Conservation (phyloP, 2,888 invertebrate genomes). For the Furcula furcula region DNA sequence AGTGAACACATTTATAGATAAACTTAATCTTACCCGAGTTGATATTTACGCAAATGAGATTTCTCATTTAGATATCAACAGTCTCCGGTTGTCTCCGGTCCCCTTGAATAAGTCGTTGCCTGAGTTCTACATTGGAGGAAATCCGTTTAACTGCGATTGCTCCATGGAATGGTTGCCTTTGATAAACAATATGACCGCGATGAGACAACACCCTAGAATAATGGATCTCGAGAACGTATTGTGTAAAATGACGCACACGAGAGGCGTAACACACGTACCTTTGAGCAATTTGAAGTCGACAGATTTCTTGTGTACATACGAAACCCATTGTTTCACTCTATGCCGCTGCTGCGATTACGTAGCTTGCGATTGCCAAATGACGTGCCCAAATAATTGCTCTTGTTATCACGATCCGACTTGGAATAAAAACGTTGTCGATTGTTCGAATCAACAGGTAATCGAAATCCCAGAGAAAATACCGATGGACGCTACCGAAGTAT, state of each 20-base stretch:
- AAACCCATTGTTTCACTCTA: constrained; percentile 94
- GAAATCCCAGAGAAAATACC: constrained; percentile 93
- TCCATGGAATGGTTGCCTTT: constrained; percentile 97
- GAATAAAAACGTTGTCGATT: constrained; percentile 96
- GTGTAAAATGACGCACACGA: constrained; percentile 92
- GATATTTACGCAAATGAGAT: constrained; percentile 95
- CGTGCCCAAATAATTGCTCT: constrained; percentile 95
- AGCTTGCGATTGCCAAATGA: constrained; percentile 98
- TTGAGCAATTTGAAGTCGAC: constrained; percentile 88
- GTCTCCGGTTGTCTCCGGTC: constrained; percentile 88
- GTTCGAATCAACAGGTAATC: constrained; percentile 88
- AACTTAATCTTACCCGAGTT: constrained; percentile 91
- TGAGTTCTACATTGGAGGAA: constrained; percentile 95
- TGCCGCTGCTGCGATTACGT: constrained; percentile 98
- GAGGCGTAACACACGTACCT: constrained; percentile 89
- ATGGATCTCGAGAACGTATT: constrained; percentile 94
- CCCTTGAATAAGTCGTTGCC: constrained; percentile 89
- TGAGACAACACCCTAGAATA: constrained; percentile 91
- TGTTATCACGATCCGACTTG: constrained; percentile 97
- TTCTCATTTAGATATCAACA: constrained; percentile 91
- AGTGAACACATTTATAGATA: constrained; percentile 92
- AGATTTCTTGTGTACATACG: constrained; percentile 95
- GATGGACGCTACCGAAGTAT: constrained; percentile 96
- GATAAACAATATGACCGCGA: constrained; percentile 92
- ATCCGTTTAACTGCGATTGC: constrained; percentile 97